A percentile compares a stretch with the other conserved stretches of the same genome.
Conservation (phyloP, 2,113 vertebrate genomes). For the Stegastes partitus region DNA sequence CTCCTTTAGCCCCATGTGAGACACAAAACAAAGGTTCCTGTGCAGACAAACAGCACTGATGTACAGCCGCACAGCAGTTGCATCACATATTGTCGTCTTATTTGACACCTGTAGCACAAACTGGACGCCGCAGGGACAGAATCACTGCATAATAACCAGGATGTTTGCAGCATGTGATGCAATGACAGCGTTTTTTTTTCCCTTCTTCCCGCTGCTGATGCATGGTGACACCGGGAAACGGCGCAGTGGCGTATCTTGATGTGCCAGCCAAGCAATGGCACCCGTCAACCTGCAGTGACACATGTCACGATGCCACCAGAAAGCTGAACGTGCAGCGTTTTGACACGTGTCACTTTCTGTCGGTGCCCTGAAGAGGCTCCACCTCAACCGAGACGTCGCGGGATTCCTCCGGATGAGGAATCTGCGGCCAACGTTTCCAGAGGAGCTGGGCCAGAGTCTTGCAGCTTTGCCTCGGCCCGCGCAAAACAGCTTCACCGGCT, state of each 20-base stretch:
- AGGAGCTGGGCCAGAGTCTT: constrained; percentile 32
- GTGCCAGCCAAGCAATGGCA: background rate
- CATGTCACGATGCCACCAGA: background rate
- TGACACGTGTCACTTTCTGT: constrained; percentile 10
- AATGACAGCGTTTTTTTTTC: background rate
- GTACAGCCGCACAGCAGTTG: too few species aligned
- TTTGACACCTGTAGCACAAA: background rate
- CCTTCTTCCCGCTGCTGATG: background rate
- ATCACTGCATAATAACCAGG: background rate
- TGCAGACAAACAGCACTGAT: too few species aligned
- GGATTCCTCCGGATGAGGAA: constrained; percentile 34
- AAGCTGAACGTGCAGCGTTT: constrained; percentile 13
- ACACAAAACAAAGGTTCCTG: too few species aligned
- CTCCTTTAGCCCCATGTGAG: too few species aligned
- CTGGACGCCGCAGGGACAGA: constrained; percentile 4
- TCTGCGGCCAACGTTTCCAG: constrained; percentile 34
- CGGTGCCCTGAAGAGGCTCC: too few species aligned
- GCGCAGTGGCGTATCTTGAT: background rate
- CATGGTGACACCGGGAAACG: background rate
- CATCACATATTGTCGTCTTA: background rate
- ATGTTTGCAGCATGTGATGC: background rate
- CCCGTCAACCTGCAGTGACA: constrained; percentile 17
- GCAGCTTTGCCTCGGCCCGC: constrained; percentile 19
- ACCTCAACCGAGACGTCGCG: too few species aligned
- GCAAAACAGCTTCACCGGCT: constrained; percentile 29